Base-by-base conservation (phyloP, 2,888 invertebrate species). In the Timandra comae region DNA sequence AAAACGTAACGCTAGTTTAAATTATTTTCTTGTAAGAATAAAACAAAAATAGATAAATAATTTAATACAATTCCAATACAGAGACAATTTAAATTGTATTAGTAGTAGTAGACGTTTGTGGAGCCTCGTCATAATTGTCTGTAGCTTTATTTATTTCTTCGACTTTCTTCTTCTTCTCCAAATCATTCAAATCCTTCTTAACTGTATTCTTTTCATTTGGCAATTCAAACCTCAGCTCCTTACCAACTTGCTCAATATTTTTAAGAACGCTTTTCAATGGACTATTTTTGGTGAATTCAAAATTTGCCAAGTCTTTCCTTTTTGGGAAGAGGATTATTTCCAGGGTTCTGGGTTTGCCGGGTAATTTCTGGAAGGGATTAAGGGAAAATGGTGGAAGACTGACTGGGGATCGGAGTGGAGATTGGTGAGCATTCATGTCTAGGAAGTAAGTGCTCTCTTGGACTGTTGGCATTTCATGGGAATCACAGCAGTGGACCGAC, bases 321-420 rank as follows among this genome's bases (percentile, higher is more conserved):
- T 74, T 77, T 0, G 84, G 82, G 38, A 75, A 71, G 7, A 82
- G 42, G 16, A 77, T 58, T 27, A 82, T 63, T 49, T 84, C 84
- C 7, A 82, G 56, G 2, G 66, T 48, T 48, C 74, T 79, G 1
- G 69, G 49, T 35, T 70, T 72, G 1, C 50, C 8, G 0, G 44
- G 35, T 31, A 30, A 36, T 47, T 39, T 56, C 57, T 29, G 65
- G 13, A 58, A 56, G 1, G 60, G 35, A 3, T 60, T 7, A 7
- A 43, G 58, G 3, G 75, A 67, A 3, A 72, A 52, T 3, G 61
- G 35, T 7, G 65, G 56, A 0, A 72, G 68, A 20, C 11, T 7
- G 1, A 3, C 11, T 11, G 3, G 10, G 2, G 11, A 24, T n/a
- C n/a, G n/a, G n/a, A n/a, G n/a, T n/a, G n/a, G n/a, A 6, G 29